Percentiles rank a stretch among this genome's conserved stretches.
Conservation (phyloP, 2,113 vertebrate genomes). For the Mesocricetus auratus region DNA sequence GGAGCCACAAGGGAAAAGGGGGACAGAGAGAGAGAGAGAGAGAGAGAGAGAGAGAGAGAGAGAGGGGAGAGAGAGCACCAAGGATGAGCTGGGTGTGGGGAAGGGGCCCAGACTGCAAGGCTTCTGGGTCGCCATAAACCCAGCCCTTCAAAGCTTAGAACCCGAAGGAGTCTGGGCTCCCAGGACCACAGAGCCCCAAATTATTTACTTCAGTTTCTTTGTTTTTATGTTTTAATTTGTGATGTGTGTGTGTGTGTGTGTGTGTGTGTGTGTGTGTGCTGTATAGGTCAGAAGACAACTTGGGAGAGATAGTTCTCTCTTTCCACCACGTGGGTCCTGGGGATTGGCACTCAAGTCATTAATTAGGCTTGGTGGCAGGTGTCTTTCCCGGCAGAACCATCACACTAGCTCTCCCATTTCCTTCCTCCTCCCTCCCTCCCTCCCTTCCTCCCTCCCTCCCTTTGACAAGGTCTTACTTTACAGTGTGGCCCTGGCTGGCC, state of each 20-base stretch:
- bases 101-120: not conserved
- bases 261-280: not conserved
- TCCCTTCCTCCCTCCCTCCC: too few relatives aligned
- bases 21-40: conserved; percentile 48
- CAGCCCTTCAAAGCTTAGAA: not conserved
- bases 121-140: not conserved
- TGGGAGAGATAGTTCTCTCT: not conserved
- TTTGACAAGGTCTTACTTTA: not conserved
- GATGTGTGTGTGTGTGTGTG: not conserved
- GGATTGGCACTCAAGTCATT: too few relatives aligned
- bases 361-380: not conserved
- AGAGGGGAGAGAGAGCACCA: conserved; percentile 59
- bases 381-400: not conserved
- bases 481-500: not conserved
- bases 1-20: conserved; percentile 62
- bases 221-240: not conserved
- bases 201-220: not conserved
- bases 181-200: not conserved
- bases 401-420: not conserved
- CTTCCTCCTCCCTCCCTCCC: not conserved
- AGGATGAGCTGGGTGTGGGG: conserved; percentile 13
- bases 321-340: not conserved
- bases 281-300: not conserved
- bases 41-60: conserved; percentile 25
- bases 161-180: not conserved